Evolutionary conservation across 2,888 invertebrate genomes (phyloP), one percentile per base, ranked within the genome.

Genomic region (Sabatieria punctata): DNA sequence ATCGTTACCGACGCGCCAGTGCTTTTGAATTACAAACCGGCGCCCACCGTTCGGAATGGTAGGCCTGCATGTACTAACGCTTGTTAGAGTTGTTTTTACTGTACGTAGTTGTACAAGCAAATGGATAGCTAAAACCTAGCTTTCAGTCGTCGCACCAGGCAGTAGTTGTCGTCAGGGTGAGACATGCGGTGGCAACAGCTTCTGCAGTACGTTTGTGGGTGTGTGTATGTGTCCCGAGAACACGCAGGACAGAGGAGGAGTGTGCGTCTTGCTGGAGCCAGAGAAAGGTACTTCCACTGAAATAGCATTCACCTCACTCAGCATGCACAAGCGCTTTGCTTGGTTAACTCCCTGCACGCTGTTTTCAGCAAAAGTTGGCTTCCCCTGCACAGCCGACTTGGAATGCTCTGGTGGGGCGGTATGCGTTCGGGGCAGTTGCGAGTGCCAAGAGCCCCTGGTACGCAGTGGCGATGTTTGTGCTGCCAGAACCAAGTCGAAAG

Each of bases 161-260:
- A 27, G 30, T 6, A 46, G 41, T 25, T 46, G 46, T 27, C 24
- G 41, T 11, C 21, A 15, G 15, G 46, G 30, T 4, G 46, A 43
- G n/a, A 4, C n/a, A 8, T 46, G 46, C 27, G 15, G 19, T 15
- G 46, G 46, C 15, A 42, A 27, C 19, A 43, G 42, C 21, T 46
- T 27, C 24, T 46, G 46, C 18, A 33, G 33, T 35, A n/a, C n/a
- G 4, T 22, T 27, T 24, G 22, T 25, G 18, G 23, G 13, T 3
- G 46, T 46, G 3, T 46, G 46, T 23, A 30, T 15, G 8, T 46
- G 46, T 43, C 41, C 41, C n/a, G 24, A 39, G 13, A 42, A 35
- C 11, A 40, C 41, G 4, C 21, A 33, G 8, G 46, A 46, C 24
- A n/a, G 18, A 4, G 26, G 30, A 18, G 46, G 46, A 27, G 39